A percentile compares a stretch with the other conserved stretches of the same genome.
phyloP scores from a whole-genome alignment of 2,797 vertebrate species.

The Zalophus californianus region DNA sequence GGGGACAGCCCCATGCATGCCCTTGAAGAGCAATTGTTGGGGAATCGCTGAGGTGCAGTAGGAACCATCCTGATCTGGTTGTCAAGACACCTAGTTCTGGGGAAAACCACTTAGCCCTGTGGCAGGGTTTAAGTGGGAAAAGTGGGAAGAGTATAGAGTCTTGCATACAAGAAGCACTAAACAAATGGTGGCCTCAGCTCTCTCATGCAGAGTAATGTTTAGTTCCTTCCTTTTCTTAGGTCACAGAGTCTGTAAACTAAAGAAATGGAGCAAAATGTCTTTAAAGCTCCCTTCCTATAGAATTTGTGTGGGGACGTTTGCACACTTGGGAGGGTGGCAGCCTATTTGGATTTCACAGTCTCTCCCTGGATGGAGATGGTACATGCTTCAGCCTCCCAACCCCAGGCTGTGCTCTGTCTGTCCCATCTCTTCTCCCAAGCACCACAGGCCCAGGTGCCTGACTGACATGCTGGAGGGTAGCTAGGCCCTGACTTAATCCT shows the following conservation, averaged over 20 bases:
- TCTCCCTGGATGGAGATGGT: background rate
- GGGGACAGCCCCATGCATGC: fast-evolving
- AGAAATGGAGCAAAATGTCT: background rate
- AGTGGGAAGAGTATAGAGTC: background rate
- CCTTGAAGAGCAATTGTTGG: background rate
- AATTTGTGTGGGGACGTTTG: background rate
- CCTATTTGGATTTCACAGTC: background rate
- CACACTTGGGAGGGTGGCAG: too few species aligned
- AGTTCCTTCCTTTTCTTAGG: background rate
- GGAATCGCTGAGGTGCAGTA: background rate
- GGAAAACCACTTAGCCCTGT: background rate
- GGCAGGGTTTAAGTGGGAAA: background rate
- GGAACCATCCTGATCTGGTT: background rate
- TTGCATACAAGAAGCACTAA: background rate
- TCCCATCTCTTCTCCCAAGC: background rate
- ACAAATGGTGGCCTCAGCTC: background rate
- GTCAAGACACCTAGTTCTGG: background rate
- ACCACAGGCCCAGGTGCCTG: background rate
- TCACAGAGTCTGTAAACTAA: background rate
- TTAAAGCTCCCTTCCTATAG: background rate
- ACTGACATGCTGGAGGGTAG: background rate
- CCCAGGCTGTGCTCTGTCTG: background rate
- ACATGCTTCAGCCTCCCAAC: background rate
- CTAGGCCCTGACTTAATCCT: background rate
- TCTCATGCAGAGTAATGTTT: background rate